Conservation (phyloP, 2,113 vertebrate species). For the Lampris incognitus region DNA sequence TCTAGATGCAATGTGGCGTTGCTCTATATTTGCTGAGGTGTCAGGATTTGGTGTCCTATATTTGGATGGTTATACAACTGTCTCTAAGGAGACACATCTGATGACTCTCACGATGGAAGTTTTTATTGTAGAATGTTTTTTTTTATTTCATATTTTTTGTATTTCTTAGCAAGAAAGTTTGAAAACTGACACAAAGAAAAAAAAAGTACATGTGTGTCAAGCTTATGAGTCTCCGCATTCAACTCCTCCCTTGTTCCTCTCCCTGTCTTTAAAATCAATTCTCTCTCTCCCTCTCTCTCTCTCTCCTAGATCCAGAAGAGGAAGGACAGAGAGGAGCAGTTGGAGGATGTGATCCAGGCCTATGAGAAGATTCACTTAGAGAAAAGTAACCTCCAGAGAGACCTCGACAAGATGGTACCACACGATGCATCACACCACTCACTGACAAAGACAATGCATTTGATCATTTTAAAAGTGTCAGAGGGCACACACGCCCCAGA, state of each 20-base stretch:
- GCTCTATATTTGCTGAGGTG: slow-evolving; percentile 3
- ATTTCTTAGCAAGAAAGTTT: slow-evolving; percentile 28
- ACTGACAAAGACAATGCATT: background rate
- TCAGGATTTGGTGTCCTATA: slow-evolving; percentile 45
- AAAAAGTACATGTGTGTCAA: slow-evolving; percentile 8
- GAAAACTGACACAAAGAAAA: slow-evolving; percentile 30
- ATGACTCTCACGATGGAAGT: slow-evolving; percentile 31
- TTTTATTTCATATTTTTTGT: background rate
- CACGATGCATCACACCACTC: background rate
- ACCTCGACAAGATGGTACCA: slow-evolving; percentile 93
- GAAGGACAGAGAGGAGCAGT: slow-evolving; percentile 95
- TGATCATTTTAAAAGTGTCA: too few species aligned
- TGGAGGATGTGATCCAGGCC: slow-evolving; percentile 96
- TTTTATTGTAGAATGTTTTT: background rate
- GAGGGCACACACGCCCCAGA: too few species aligned
- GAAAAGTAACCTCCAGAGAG: slow-evolving; percentile 92
- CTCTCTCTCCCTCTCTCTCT: slow-evolving; percentile 14
- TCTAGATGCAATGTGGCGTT: background rate
- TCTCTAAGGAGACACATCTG: slow-evolving; percentile 43
- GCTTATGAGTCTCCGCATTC: background rate
- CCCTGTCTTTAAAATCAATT: slow-evolving; percentile 24
- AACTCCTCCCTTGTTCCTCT: background rate
- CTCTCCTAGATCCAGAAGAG: slow-evolving; percentile 90
- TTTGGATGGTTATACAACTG: slow-evolving; percentile 46
- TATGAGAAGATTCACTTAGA: slow-evolving; percentile 98